Conservation (phyloP, 2,888 invertebrate genomes). For the Phymatocera aterrima region DNA sequence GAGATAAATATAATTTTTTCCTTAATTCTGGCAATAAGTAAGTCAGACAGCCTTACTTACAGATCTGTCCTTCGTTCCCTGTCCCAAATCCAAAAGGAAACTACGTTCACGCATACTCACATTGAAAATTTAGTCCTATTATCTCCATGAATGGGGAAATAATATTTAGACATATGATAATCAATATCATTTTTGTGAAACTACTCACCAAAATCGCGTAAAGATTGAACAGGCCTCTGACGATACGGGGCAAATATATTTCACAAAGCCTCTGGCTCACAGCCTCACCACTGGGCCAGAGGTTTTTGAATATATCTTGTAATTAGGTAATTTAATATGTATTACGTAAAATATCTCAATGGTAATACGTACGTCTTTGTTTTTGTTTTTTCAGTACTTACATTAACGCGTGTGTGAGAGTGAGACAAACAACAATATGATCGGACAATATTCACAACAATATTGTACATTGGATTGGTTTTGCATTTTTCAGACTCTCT, state of each 20-base stretch:
- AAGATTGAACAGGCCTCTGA: constrained; percentile 54
- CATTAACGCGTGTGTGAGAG: constrained; percentile 73
- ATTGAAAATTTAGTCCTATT: constrained; percentile 60
- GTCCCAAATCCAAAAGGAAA: constrained; percentile 61
- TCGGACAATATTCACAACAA: constrained; percentile 73
- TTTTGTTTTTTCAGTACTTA: constrained; percentile 71
- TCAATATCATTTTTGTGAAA: constrained; percentile 63
- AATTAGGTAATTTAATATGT: constrained; percentile 66
- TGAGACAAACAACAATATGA: constrained; percentile 73
- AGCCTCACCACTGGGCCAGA: constrained; percentile 64
- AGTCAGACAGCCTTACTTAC: constrained; percentile 67
- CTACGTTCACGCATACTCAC: constrained; percentile 67
- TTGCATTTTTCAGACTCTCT: constrained; percentile 75
- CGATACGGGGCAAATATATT: constrained; percentile 57
- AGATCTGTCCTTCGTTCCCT: constrained; percentile 68
- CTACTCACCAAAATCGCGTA: constrained; percentile 68
- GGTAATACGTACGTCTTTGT: constrained; percentile 74
- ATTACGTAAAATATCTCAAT: constrained; percentile 71
- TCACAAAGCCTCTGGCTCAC: constrained; percentile 54
- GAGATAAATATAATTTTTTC: not conserved
- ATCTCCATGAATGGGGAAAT: constrained; percentile 58
- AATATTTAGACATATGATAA: constrained; percentile 65
- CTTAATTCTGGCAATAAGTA: constrained; percentile 66
- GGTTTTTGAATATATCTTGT: constrained; percentile 57
- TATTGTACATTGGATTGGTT: constrained; percentile 74